Evolutionary conservation across 1,140 invertebrate genomes (phyloP).

Genomic region (Hylyphantes graminicola): DNA sequence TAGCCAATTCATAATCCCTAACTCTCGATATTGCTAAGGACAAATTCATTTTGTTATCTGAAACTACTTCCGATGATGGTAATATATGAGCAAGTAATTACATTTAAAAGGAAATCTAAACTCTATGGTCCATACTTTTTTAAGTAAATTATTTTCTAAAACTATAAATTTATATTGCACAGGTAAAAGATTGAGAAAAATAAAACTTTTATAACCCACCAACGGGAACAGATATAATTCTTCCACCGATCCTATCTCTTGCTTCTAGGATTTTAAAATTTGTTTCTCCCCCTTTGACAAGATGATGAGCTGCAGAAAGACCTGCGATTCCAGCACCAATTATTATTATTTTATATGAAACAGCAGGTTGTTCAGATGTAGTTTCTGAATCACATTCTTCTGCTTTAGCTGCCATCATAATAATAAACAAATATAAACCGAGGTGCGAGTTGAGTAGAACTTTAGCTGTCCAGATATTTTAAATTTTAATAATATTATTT

Average conservation of each 20-base stretch:
- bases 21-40: no score
- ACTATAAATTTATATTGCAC: no score
- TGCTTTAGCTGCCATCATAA: conserved; percentile 53
- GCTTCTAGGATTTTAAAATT: conserved; percentile 78
- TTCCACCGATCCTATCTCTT: conserved; percentile 77
- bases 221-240: conserved; percentile 71
- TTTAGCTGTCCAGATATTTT: neutral
- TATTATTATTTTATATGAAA: conserved; percentile 76
- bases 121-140: no score
- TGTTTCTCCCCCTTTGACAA: conserved; percentile 72
- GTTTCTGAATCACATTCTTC: conserved; percentile 43
- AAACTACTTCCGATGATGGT: no score
- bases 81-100: no score
- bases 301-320: conserved; percentile 87
- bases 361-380: neutral
- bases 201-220: conserved; percentile 34
- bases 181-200: neutral
- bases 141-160: neutral
- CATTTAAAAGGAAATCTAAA: no score
- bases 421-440: conserved; percentile 20
- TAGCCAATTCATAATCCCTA: no score
- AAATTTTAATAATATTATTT: no score
- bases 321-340: conserved; percentile 90
- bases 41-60: no score
- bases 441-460: neutral